Conservation (phyloP, 1,140 invertebrate genomes). For the Contarinia nasturtii region DNA sequence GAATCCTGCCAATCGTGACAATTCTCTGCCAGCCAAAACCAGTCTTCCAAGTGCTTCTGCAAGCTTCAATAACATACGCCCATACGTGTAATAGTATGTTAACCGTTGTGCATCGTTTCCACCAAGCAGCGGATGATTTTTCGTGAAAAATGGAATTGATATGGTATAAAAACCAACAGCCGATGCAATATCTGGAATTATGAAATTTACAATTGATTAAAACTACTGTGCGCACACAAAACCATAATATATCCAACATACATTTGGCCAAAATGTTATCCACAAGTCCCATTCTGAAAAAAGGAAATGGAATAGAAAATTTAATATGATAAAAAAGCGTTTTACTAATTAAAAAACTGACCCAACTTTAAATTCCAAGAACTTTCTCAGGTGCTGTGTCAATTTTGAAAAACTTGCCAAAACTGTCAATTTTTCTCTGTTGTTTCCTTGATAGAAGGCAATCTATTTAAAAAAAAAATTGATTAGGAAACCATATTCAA, state of each 20-base stretch:
- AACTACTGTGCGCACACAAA: background rate
- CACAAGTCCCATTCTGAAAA: slow-evolving; percentile 84
- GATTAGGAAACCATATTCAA: no score
- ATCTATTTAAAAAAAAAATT: slow-evolving; percentile 23
- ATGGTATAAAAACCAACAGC: slow-evolving; percentile 91
- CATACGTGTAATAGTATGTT: slow-evolving; percentile 82
- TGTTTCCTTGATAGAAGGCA: slow-evolving; percentile 90
- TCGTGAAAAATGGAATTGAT: slow-evolving; percentile 77
- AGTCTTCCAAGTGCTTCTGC: slow-evolving; percentile 91
- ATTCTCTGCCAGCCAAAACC: slow-evolving; percentile 81
- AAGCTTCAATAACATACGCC: slow-evolving; percentile 90
- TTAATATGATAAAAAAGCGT: no score
- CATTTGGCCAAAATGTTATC: slow-evolving; percentile 96
- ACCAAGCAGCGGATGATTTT: slow-evolving; percentile 39
- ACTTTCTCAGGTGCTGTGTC: slow-evolving; percentile 70
- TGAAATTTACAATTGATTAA: slow-evolving; percentile 7
- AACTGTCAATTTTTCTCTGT: slow-evolving; percentile 72
- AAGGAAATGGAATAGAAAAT: no score
- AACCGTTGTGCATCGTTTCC: slow-evolving; percentile 45
- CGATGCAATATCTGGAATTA: slow-evolving; percentile 68
- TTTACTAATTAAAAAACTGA: no score
- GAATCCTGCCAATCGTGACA: slow-evolving; percentile 79
- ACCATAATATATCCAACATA: slow-evolving; percentile 30
- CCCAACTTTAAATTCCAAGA: slow-evolving; percentile 79
- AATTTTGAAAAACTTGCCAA: slow-evolving; percentile 78